Conservation (phyloP, 2,888 invertebrate species). For the Philaethria dido region DNA sequence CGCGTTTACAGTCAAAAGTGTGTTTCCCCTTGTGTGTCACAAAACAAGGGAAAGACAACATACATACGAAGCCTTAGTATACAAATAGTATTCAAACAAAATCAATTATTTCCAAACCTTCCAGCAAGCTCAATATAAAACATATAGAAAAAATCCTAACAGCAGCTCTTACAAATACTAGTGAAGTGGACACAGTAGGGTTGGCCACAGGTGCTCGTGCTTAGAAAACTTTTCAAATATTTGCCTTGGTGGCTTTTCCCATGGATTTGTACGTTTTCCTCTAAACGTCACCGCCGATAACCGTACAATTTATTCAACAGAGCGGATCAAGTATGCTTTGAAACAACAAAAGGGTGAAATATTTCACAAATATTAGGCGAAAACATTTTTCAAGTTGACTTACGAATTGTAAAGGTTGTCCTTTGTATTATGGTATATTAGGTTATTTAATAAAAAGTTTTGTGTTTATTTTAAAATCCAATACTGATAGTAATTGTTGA, state of each 20-base stretch:
- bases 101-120: too few relatives aligned
- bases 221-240: constrained; percentile 78
- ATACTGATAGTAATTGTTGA: too few relatives aligned
- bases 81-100: too few relatives aligned
- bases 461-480: not conserved
- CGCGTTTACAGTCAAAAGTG: too few relatives aligned
- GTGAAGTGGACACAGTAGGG: constrained; percentile 67
- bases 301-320: constrained; percentile 71
- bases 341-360: constrained; percentile 66
- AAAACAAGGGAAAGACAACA: too few relatives aligned
- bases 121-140: not conserved
- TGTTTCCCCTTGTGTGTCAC: too few relatives aligned
- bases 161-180: constrained; percentile 53
- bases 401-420: constrained; percentile 16
- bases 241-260: constrained; percentile 75
- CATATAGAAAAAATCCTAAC: constrained; percentile 28
- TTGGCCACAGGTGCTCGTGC: constrained; percentile 76
- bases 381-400: constrained; percentile 21
- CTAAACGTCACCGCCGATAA: constrained; percentile 69
- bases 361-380: constrained; percentile 41
- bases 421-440: not conserved
- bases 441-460: not conserved
- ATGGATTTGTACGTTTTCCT: constrained; percentile 70
- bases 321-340: constrained; percentile 82
- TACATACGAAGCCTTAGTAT: too few relatives aligned